Conservation (phyloP, 2,888 invertebrate genomes). For the Toxonevra muliebris region DNA sequence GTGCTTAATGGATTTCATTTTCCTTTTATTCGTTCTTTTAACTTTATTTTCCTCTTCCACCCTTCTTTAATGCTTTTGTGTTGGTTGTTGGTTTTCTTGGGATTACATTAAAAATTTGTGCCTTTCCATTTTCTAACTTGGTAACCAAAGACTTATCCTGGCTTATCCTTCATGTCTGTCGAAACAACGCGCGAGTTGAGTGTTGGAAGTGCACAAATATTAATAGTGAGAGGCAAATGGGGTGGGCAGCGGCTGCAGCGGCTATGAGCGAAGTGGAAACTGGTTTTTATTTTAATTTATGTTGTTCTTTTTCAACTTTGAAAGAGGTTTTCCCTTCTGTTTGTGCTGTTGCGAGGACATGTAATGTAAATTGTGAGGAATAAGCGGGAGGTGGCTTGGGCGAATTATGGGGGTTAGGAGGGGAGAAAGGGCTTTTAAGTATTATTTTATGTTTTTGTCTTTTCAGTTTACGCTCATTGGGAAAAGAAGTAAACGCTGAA, state of each 20-base stretch:
- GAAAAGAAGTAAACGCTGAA: constrained; percentile 13
- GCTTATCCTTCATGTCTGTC: constrained; percentile 38
- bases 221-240: too few relatives aligned
- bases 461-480: neutral
- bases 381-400: too few relatives aligned
- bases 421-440: constrained; percentile 2
- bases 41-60: too few relatives aligned
- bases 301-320: neutral
- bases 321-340: neutral
- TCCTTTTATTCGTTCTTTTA: neutral
- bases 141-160: constrained; percentile 39
- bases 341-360: neutral
- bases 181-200: neutral
- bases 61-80: too few relatives aligned
- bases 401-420: too few relatives aligned
- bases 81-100: too few relatives aligned
- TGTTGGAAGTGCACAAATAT: too few relatives aligned
- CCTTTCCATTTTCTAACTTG: too few relatives aligned
- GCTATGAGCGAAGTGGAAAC: too few relatives aligned
- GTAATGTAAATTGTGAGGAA: too few relatives aligned
- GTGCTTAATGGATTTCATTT: constrained; percentile 24
- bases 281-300: neutral
- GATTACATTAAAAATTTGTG: too few relatives aligned
- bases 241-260: too few relatives aligned
- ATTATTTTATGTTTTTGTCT: constrained; percentile 20